Conservation (phyloP, 2,888 invertebrate species). For the Ophion ellenae region DNA sequence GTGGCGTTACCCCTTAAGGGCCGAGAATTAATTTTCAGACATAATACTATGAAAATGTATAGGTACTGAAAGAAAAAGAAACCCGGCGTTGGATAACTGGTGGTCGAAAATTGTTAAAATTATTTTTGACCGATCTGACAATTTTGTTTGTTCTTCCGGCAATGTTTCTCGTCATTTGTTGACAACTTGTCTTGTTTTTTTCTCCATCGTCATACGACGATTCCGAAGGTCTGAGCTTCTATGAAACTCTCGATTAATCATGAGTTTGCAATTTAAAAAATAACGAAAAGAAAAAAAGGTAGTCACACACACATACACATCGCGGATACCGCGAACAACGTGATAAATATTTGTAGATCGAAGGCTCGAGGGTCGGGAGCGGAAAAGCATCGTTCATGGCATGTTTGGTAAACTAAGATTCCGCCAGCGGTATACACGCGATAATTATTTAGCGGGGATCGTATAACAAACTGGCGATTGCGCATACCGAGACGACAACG, state of each 20-base stretch:
- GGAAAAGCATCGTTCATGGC: background rate
- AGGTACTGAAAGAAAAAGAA: background rate
- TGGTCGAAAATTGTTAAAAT: background rate
- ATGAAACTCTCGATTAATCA: no score
- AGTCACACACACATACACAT: background rate
- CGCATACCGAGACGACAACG: constrained; percentile 46
- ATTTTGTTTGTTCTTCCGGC: constrained; percentile 4
- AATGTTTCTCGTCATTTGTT: background rate
- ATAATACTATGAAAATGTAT: background rate
- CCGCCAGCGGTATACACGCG: constrained; percentile 5
- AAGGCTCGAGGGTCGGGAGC: background rate
- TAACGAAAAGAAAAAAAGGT: background rate
- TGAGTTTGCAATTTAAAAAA: no score
- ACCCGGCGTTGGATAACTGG: background rate
- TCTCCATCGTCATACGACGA: no score
- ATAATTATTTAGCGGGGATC: constrained; percentile 44
- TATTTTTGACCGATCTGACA: background rate
- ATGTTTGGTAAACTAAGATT: constrained; percentile 26
- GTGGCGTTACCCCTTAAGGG: no score
- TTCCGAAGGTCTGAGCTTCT: no score
- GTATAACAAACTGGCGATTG: constrained; percentile 45
- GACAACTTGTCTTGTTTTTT: background rate
- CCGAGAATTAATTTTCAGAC: no score
- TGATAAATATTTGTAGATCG: constrained; percentile 20
- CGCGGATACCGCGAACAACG: background rate